Percentiles rank a stretch among this genome's conserved stretches.
Evolutionary conservation across 2,888 invertebrate genomes (phyloP).

Genomic region (Cordylochernes scorpioides): DNA sequence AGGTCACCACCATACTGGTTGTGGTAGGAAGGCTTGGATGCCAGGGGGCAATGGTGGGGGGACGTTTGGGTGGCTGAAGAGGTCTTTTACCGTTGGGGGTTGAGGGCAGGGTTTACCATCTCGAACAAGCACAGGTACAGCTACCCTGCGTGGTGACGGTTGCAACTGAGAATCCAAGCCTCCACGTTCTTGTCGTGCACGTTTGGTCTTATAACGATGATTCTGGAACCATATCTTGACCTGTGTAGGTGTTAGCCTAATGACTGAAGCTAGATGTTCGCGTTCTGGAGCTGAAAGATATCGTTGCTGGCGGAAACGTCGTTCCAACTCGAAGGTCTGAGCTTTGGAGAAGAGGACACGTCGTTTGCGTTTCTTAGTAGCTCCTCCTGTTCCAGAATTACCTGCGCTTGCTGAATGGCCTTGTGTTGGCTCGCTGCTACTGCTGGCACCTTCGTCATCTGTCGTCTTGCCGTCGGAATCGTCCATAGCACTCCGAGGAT

Average conservation of each 20-base stretch:
- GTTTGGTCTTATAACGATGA: constrained; percentile 90
- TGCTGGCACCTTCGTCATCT: too few species aligned
- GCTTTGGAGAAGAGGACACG: constrained; percentile 89
- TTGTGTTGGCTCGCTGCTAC: too few species aligned
- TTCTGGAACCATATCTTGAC: constrained; percentile 89
- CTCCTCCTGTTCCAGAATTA: too few species aligned
- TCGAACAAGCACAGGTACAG: constrained; percentile 73
- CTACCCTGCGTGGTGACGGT: constrained; percentile 65
- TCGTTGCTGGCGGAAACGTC: constrained; percentile 77
- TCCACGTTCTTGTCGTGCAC: constrained; percentile 77
- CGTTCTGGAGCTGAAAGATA: constrained; percentile 92
- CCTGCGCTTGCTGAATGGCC: too few species aligned
- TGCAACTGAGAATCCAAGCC: constrained; percentile 29
- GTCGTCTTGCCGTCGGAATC: too few species aligned
- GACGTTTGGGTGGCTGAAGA: too few species aligned
- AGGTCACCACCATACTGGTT: too few species aligned
- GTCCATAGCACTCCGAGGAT: too few species aligned
- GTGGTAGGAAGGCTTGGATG: too few species aligned
- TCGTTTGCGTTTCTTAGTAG: constrained; percentile 83
- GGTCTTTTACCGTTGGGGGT: too few species aligned
- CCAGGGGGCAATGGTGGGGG: too few species aligned
- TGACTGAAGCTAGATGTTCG: constrained; percentile 80
- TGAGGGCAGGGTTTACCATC: constrained; percentile 85
- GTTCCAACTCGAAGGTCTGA: constrained; percentile 81
- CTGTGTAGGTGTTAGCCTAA: constrained; percentile 84